Evolutionary conservation across 2,888 invertebrate species (phyloP).

Genomic region (Pyrrhosoma nymphula): DNA sequence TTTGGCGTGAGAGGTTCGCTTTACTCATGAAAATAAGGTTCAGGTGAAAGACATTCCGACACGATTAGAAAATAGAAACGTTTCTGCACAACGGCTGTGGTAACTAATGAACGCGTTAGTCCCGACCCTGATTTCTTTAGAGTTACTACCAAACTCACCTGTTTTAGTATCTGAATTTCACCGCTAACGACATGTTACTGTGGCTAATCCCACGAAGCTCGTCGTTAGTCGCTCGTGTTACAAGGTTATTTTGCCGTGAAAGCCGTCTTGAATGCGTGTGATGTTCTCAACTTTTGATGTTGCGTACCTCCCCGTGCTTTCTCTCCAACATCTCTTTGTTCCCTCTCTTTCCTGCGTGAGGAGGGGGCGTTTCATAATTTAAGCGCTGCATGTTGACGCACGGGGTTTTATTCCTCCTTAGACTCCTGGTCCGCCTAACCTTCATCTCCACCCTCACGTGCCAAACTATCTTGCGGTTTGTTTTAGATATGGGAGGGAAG

Average conservation of each 20-base stretch:
- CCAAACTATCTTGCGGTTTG: conserved; percentile 28
- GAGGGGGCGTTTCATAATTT: not conserved
- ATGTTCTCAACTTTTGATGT: conserved; percentile 21
- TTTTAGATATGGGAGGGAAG: conserved; percentile 10
- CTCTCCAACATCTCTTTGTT: not conserved
- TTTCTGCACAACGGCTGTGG: too few species aligned
- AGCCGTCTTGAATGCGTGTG: not conserved
- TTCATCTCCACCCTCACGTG: not conserved
- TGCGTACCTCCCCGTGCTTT: not conserved
- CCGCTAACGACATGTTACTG: not conserved
- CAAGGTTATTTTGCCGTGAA: not conserved
- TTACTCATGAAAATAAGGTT: too few species aligned
- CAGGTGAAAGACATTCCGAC: too few species aligned
- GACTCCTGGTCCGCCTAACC: not conserved
- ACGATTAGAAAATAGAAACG: too few species aligned
- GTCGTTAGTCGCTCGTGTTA: not conserved
- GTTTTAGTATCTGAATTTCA: not conserved
- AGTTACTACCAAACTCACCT: too few species aligned
- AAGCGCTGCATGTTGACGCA: not conserved
- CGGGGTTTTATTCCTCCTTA: not conserved
- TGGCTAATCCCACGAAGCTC: not conserved
- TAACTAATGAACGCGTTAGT: too few species aligned
- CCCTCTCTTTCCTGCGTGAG: not conserved
- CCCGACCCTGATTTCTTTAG: too few species aligned
- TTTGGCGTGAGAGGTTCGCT: too few species aligned